A percentile compares a stretch with the other conserved stretches of the same genome.
Evolutionary conservation across 2,888 invertebrate species (phyloP).

Genomic region (Andricus quercusramuli): DNA sequence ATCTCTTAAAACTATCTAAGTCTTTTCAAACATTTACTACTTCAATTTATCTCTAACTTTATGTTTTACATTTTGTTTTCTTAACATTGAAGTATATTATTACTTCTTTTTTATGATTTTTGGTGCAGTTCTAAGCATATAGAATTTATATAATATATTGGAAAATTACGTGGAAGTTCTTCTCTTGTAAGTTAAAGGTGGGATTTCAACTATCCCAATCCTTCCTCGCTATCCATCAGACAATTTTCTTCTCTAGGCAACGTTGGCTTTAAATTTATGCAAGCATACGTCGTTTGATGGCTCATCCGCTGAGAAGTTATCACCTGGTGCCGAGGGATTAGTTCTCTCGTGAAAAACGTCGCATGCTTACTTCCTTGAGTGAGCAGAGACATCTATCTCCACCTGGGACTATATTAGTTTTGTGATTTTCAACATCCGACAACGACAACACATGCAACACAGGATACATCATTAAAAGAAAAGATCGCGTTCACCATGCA

Average conservation of each 20-base stretch:
- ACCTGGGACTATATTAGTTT: not conserved
- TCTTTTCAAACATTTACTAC: not conserved
- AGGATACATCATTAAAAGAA: not conserved
- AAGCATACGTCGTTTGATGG: constrained; percentile 10
- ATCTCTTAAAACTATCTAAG: not conserved
- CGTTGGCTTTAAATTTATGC: not conserved
- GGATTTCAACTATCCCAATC: not conserved
- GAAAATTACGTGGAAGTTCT: not conserved
- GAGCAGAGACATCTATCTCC: constrained; percentile 19
- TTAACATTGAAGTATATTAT: not conserved
- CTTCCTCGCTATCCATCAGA: not conserved
- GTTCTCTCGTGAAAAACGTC: constrained; percentile 9
- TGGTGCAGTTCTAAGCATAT: not conserved
- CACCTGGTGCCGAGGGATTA: constrained; percentile 19
- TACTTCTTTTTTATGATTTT: not conserved
- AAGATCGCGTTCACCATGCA: not conserved
- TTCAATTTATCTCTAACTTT: not conserved
- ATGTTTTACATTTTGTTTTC: not conserved
- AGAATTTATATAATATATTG: not conserved
- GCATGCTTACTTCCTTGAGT: constrained; percentile 10
- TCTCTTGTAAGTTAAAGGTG: not conserved
- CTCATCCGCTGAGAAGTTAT: not conserved
- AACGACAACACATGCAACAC: not conserved
- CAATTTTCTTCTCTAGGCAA: not conserved
- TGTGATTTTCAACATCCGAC: constrained; percentile 13